Evolutionary conservation across 2,888 invertebrate species (phyloP).

Genomic region (Ctena decussata): DNA sequence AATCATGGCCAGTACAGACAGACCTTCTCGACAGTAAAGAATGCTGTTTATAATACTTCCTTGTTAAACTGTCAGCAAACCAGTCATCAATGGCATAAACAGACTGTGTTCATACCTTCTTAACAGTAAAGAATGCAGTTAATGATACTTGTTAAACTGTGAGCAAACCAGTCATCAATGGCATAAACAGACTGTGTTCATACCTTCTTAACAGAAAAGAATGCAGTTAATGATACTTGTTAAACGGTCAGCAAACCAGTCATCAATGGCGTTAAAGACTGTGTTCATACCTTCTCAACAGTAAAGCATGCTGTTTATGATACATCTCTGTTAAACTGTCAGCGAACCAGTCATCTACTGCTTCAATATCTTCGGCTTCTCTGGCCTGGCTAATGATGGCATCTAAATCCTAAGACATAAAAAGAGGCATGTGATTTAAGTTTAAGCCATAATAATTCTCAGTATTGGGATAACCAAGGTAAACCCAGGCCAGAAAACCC

Average conservation of each 20-base stretch:
- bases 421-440: too few relatives aligned
- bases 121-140: background rate
- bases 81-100: constrained; percentile 67
- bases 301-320: background rate
- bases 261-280: constrained; percentile 49
- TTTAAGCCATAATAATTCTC: too few relatives aligned
- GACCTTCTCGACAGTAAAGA: background rate
- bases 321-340: constrained; percentile 66
- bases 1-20: too few relatives aligned
- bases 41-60: constrained; percentile 30
- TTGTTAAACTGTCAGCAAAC: constrained; percentile 71
- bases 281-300: background rate
- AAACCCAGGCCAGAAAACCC: too few relatives aligned
- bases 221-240: constrained; percentile 36
- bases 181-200: background rate
- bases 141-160: constrained; percentile 59
- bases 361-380: constrained; percentile 75
- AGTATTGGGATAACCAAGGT: too few relatives aligned
- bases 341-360: constrained; percentile 77
- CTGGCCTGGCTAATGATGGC: constrained; percentile 76
- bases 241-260: constrained; percentile 74
- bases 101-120: background rate
- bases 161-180: too few relatives aligned
- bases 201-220: background rate
- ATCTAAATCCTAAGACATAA: constrained; percentile 74